Conservation (phyloP, 2,113 vertebrate genomes). For the Petromus typicus region DNA sequence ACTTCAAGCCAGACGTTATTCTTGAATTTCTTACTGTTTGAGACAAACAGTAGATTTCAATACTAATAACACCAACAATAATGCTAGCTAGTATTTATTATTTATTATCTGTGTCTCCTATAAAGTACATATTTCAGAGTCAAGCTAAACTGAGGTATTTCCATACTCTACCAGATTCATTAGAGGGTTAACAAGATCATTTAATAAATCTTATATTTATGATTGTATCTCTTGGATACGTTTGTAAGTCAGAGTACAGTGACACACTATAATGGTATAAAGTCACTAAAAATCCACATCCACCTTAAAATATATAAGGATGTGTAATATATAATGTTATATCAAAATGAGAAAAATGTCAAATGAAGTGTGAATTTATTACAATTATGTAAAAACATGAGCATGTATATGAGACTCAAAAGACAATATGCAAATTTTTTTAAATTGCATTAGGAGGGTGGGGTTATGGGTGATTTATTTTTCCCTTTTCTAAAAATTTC, state of each 20-base stretch:
- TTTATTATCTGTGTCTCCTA: background rate
- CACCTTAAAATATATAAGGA: conserved; percentile 21
- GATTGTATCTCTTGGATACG: background rate
- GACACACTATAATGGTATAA: background rate
- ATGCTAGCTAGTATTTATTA: background rate
- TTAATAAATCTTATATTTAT: conserved; percentile 33
- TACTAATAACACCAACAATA: background rate
- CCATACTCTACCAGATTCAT: background rate
- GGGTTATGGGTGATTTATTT: background rate
- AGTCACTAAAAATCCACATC: conserved; percentile 15
- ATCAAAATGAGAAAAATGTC: background rate
- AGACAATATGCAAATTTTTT: conserved; percentile 21
- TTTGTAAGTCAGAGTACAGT: background rate
- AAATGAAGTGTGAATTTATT: background rate
- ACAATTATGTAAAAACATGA: conserved; percentile 11
- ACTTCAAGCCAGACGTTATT: conserved; percentile 22
- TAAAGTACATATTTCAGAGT: background rate
- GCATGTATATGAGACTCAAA: background rate
- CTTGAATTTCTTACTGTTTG: conserved; percentile 24
- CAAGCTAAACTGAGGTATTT: background rate
- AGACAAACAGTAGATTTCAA: background rate
- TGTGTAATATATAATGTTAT: background rate
- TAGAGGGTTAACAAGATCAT: background rate
- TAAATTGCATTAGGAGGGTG: conserved; percentile 9
- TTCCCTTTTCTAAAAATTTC: conserved; percentile 34